Evolutionary conservation across 2,113 vertebrate genomes (phyloP), one percentile per base, ranked within the genome.

Genomic region (Planiliza haematocheilus): DNA sequence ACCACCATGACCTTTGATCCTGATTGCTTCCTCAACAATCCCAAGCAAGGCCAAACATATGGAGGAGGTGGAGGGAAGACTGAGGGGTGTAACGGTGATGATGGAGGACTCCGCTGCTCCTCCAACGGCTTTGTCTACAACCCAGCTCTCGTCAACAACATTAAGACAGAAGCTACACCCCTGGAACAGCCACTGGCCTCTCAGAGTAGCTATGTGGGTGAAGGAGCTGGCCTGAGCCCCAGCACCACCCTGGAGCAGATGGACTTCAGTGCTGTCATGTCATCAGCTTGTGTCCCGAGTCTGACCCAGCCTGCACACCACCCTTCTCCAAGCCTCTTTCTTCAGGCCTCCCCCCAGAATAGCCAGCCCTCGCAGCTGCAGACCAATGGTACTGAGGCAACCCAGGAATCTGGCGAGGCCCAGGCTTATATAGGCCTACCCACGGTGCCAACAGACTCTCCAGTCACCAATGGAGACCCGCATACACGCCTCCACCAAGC

Each of bases 1-100:
- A 95, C 96, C 86, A 93, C 95, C 86, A 96, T 99, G 96, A 98
- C 96, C 86, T 99, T 99, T 86, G 98, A 99, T 93, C 98, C 98
- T 1, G 98, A 99, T 91, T 98, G 97, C 93, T 99, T 99, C 93
- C 97, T 99, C 84, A 99, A 99, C 85, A 99, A 99, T 72, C 98
- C 98, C 76, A 99, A 99, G 91, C 98, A 99, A 93, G 98, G 98
- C 73, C 98, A 99, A 92, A 99, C 98, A 0, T 99, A 99, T 0
- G 98, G 98, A 68, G 97, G 97, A 68, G 92, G 97, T 81, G 93
- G 90, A 91, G 94, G 70, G 75, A 91, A 87, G 67, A 79, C 16
- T 2, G 91, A 87, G 76, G 88, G 87, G 18, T 93, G 92, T 53
- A 91, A 90, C 2, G 83, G 86, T 1, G 88, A 89, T 12, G 82